Evolutionary conservation across 2,888 invertebrate genomes (phyloP), one percentile per base, ranked within the genome.

Genomic region (Tethea ocularis): DNA sequence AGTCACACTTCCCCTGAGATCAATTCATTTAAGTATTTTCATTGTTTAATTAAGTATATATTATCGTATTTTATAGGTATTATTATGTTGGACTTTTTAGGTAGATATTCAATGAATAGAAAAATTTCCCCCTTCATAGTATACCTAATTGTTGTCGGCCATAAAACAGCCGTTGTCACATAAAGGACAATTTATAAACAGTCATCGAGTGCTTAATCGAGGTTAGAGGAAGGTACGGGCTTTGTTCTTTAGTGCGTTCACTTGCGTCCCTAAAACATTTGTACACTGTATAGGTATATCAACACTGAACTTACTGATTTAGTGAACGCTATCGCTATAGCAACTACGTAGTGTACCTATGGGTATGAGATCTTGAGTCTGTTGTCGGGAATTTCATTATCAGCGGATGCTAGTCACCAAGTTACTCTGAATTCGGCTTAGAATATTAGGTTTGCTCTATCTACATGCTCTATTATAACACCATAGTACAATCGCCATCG

Each of bases 141-240:
- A 60, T 63, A 63, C 60, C n/a, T 64, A 29, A 29, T 63, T 54
- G 56, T 62, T 59, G 52, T 53, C 33, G 61, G 52, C 64, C 61
- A 60, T 66, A 68, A 73, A 75, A 68, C 58, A 66, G 65, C 41
- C 46, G 64, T 26, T 68, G 71, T 67, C 75, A 71, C 73, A 73
- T 74, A 72, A 68, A 62, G 62, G 46, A 46, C 56, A 68, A 78
- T 76, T 74, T 76, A 75, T 71, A 61, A 57, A 54, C 57, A 59
- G 57, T 64, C 61, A 59, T 57, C 36, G 59, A 62, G 57, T 57
- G 54, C 36, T 61, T 60, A 26, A 55, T 52, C 51, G 57, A 61
- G 57, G 53, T 60, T 51, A 38, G 36, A 51, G 56, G 53, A 58
- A 61, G 54, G 53, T 53, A 51, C 20, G 23, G 51, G 56, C 51